These are phyloP conservation scores for Ormyrus thymus DNA, from an alignment of 2,888 invertebrate genomes.

Conservation along the genomic window DNA sequence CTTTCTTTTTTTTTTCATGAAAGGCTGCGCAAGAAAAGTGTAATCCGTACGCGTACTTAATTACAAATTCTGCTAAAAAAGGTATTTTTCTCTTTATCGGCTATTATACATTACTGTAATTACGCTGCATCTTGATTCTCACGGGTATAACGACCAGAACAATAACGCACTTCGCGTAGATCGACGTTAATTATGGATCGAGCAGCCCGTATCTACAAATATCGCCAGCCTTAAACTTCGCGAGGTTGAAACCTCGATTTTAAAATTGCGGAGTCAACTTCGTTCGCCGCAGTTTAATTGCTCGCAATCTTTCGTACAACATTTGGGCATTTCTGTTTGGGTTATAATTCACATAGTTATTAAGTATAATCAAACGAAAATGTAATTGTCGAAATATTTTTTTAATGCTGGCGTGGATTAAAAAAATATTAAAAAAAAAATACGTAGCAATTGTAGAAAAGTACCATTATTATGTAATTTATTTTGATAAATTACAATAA, in stretches of 20 bases:
- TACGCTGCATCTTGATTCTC: slow-evolving; percentile 34
- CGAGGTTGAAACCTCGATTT: slow-evolving; percentile 44
- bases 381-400: no score
- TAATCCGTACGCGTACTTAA: neutral
- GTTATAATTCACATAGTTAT: neutral
- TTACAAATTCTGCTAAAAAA: slow-evolving; percentile 17
- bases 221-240: slow-evolving; percentile 5
- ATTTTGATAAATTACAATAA: no score
- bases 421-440: no score
- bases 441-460: no score
- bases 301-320: neutral
- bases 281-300: slow-evolving; percentile 40
- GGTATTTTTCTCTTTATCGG: neutral
- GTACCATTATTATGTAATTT: no score
- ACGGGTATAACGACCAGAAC: slow-evolving; percentile 34
- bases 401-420: no score
- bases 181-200: slow-evolving; percentile 46
- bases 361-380: neutral
- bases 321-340: neutral
- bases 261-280: slow-evolving; percentile 45
- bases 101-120: slow-evolving; percentile 28
- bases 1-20: no score
- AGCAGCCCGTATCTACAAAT: slow-evolving; percentile 23
- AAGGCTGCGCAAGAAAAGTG: no score
- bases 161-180: slow-evolving; percentile 36